Evolutionary conservation across 1,140 invertebrate genomes (phyloP).

Genomic region (Atta cephalotes): DNA sequence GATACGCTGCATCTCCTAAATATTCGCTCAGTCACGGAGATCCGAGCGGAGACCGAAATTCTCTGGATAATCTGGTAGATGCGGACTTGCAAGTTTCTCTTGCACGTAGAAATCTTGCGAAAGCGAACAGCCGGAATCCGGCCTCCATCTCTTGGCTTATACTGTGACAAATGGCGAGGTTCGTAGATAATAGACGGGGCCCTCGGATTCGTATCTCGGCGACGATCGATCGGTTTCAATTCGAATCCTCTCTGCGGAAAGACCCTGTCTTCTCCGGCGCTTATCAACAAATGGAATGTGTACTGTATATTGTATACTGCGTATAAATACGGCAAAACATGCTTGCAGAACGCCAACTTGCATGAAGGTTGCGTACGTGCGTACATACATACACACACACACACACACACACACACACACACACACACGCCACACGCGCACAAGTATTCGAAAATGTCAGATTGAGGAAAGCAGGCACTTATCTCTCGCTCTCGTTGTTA

Average conservation of each 20-base stretch:
- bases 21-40: conserved; percentile 48
- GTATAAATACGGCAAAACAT: conserved; percentile 41
- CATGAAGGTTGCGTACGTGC: not conserved
- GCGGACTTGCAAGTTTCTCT: conserved; percentile 62
- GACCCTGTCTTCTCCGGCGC: conserved; percentile 11
- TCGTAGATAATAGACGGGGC: conserved; percentile 74
- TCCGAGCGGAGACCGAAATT: not conserved
- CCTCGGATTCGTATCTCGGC: conserved; percentile 66
- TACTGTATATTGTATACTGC: not conserved
- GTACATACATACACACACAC: no score
- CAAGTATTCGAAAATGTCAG: conserved; percentile 31
- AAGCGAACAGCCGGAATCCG: conserved; percentile 48
- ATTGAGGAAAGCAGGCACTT: conserved; percentile 38
- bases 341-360: not conserved
- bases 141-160: conserved; percentile 70
- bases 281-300: conserved; percentile 53
- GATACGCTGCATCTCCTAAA: conserved; percentile 17
- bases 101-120: conserved; percentile 44
- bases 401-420: no score
- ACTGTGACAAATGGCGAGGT: conserved; percentile 79
- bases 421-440: no score
- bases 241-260: conserved; percentile 53
- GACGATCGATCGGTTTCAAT: conserved; percentile 75
- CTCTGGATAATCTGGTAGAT: conserved; percentile 57
- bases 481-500: conserved; percentile 13